phyloP scores from a whole-genome alignment of 2,797 vertebrate genomes.

The Cygnus olor region DNA sequence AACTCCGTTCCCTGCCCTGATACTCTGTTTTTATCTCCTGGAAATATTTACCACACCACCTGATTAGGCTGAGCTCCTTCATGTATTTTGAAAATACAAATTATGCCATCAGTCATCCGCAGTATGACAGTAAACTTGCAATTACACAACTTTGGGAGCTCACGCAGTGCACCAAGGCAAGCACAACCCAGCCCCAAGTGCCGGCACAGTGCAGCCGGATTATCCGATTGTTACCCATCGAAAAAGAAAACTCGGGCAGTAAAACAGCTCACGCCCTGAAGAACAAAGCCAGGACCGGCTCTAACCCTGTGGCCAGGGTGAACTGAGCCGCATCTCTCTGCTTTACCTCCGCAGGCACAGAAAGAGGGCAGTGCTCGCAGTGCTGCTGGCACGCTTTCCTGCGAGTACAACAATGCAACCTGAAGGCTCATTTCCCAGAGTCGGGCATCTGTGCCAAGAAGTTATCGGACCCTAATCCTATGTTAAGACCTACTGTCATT shows the following conservation, averaged over 20 bases:
- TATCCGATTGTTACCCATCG: background rate
- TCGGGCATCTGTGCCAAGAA: background rate
- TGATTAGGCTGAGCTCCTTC: conserved; percentile 69
- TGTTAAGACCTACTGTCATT: background rate
- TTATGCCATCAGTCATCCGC: conserved; percentile 73
- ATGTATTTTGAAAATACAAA: conserved; percentile 75
- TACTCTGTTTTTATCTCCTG: conserved; percentile 67
- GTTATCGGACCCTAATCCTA: background rate
- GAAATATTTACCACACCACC: conserved; percentile 67
- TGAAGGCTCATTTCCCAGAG: background rate
- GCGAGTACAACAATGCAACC: background rate
- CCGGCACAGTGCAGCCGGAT: background rate
- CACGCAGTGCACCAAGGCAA: conserved; percentile 18
- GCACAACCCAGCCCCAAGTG: background rate
- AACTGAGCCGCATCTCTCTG: background rate
- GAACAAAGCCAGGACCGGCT: background rate
- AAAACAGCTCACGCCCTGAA: background rate
- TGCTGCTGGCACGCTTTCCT: background rate
- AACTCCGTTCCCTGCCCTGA: conserved; percentile 56
- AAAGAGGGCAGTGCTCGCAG: background rate
- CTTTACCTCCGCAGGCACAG: background rate
- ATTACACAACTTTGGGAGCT: conserved; percentile 66
- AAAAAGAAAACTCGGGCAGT: background rate
- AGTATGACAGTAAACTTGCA: conserved; percentile 57
- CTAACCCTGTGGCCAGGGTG: background rate